Base-by-base conservation (phyloP, 2,113 vertebrate species). In the Hippocampus comes region DNA sequence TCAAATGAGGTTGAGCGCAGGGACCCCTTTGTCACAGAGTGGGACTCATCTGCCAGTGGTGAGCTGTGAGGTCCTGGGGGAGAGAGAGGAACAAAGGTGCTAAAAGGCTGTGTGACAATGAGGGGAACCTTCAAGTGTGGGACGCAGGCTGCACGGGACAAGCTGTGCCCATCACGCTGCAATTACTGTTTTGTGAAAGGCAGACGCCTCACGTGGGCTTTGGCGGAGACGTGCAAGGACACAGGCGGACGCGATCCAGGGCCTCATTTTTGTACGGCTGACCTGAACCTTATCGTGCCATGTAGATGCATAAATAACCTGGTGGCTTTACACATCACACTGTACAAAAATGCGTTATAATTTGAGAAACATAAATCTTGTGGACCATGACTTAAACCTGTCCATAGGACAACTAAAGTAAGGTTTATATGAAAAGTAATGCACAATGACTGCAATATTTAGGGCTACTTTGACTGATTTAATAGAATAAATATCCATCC, bases 91-190 rank as follows among this genome's bases (percentile, higher is more conserved):
- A 97, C 95, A 95, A 97, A 97, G 94, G 95, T 96, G 96, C 94
- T 96, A 96, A 97, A 95, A 96, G 94, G 94, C 92, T 93, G 92
- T 82, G 92, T 94, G 92, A 95, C 94, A 94, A 94, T 93, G 93
- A 90, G 92, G 94, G 94, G 90, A 93, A 87, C 91, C 88, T 88
- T 88, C 74, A 82, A 21, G 85, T 87, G 85, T 87, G 89, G 93
- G 87, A 88, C 75, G 78, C 87, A 91, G 90, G 85, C 92, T 92
- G 92, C 90, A 91, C 81, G 89, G 93, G 93, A 90, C 93, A 92
- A 93, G 94, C 94, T 92, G 80, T 91, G 96, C 94, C 95, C 95
- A 95, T 96, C 95, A 95, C 91, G 73, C 90, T 60, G 81, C 89
- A 74, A 92, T 92, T 92, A 91, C 90, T 76, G 78, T 83, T 83